These are phyloP conservation scores for Mus spretus DNA, from an alignment of 2,797 vertebrate species.

Conservation along the genomic window DNA sequence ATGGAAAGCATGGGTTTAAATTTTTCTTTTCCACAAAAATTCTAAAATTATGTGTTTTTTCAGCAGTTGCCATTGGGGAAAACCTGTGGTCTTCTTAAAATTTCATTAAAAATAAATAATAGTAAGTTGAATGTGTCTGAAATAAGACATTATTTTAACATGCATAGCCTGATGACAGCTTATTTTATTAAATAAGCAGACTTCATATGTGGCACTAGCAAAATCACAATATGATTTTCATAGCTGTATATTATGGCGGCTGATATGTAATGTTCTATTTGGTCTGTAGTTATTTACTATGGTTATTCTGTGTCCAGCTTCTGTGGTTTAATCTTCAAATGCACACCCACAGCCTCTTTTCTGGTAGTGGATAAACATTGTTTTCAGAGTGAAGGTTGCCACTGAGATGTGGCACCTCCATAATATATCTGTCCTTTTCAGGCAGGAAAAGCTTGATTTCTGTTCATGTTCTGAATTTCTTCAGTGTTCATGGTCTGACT, in stretches of 20 bases:
- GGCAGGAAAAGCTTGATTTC: constrained; percentile 95
- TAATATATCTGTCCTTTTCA: constrained; percentile 91
- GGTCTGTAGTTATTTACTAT: constrained; percentile 94
- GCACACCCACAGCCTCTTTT: constrained; percentile 94
- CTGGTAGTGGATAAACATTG: constrained; percentile 94
- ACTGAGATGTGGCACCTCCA: constrained; percentile 91
- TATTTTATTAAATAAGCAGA: constrained; percentile 93
- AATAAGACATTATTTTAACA: constrained; percentile 86
- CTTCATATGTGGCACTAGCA: constrained; percentile 90
- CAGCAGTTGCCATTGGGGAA: constrained; percentile 38
- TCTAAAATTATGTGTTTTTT: constrained; percentile 71
- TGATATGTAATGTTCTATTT: constrained; percentile 90
- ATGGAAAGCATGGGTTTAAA: constrained; percentile 56
- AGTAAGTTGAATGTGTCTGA: constrained; percentile 82
- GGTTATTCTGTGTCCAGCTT: constrained; percentile 91
- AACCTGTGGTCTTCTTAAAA: constrained; percentile 65
- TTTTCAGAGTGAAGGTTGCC: constrained; percentile 96
- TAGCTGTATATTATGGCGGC: constrained; percentile 93
- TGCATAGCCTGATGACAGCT: constrained; percentile 84
- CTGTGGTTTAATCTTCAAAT: constrained; percentile 97
- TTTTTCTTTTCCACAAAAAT: constrained; percentile 73
- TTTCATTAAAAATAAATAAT: constrained; percentile 85
- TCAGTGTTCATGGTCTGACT: constrained; percentile 94
- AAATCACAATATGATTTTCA: constrained; percentile 91
- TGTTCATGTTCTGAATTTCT: constrained; percentile 96